Conservation (phyloP, 2,888 invertebrate species). For the Aphelenchoides bicaudatus region DNA sequence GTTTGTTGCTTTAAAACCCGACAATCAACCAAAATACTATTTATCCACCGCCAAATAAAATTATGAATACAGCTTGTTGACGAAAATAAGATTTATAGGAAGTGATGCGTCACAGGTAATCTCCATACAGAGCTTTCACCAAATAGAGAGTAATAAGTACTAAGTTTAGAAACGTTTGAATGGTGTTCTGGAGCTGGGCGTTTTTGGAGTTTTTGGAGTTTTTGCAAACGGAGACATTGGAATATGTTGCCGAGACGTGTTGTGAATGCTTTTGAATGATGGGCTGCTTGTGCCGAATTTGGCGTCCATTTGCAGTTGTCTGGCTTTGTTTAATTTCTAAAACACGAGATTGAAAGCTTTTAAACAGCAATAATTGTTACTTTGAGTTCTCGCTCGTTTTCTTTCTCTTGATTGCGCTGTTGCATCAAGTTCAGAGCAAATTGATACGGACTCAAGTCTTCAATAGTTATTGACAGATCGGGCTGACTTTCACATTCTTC, state of each 20-base stretch:
- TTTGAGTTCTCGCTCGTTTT: slow-evolving; percentile 7
- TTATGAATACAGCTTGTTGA: too few relatives aligned
- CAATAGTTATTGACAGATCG: neutral
- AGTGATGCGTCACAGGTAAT: too few relatives aligned
- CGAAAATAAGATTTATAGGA: too few relatives aligned
- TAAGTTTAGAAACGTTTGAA: too few relatives aligned
- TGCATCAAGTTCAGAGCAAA: neutral
- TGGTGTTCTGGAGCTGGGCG: neutral
- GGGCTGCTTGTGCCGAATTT: slow-evolving; percentile 15
- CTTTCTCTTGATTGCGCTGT: neutral
- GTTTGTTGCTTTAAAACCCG: too few relatives aligned
- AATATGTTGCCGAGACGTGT: neutral
- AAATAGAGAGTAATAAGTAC: too few relatives aligned
- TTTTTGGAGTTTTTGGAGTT: neutral
- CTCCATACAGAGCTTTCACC: too few relatives aligned
- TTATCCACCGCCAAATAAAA: too few relatives aligned
- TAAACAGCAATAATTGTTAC: neutral
- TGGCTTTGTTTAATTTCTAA: slow-evolving; percentile 10
- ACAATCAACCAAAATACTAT: too few relatives aligned
- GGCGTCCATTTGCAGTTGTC: neutral
- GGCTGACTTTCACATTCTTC: neutral
- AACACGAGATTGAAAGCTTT: slow-evolving; percentile 2
- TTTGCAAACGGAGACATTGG: neutral
- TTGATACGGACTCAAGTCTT: neutral
- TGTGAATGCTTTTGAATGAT: neutral